A percentile compares a stretch with the other conserved stretches of the same genome.
Evolutionary conservation across 2,113 vertebrate genomes (phyloP).

Genomic region (Euleptes europaea): DNA sequence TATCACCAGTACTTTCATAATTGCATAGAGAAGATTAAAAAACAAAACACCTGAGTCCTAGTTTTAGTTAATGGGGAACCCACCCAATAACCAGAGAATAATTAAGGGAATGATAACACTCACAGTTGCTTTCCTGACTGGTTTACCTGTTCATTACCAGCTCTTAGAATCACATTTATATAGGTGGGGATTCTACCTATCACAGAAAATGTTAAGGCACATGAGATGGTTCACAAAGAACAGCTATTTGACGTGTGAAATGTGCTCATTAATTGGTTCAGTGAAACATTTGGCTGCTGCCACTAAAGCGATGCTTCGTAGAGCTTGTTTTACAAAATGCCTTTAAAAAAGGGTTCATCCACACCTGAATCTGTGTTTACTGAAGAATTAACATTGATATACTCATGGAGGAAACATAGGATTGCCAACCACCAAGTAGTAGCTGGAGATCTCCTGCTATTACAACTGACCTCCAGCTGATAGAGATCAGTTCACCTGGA

Average conservation of each 20-base stretch:
- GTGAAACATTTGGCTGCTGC: conserved; percentile 9
- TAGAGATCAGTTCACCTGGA: too few relatives aligned
- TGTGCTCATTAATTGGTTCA: conserved; percentile 12
- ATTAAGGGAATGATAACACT: background rate
- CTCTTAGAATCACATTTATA: background rate
- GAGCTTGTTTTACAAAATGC: conserved; percentile 3
- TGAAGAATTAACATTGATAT: background rate
- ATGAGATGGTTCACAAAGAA: conserved; percentile 7
- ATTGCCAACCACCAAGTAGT: too few relatives aligned
- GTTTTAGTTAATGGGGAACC: background rate
- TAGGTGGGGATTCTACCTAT: background rate
- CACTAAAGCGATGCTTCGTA: conserved; percentile 1
- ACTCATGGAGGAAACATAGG: background rate
- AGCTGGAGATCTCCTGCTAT: too few relatives aligned
- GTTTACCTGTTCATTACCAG: background rate
- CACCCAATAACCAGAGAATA: background rate
- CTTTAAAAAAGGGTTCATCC: background rate
- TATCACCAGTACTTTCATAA: background rate
- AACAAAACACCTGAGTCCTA: background rate
- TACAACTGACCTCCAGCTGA: too few relatives aligned
- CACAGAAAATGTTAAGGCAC: background rate
- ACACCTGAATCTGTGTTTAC: background rate
- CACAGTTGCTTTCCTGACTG: background rate
- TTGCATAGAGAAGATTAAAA: background rate
- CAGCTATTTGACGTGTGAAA: conserved; percentile 12